Percentiles rank a stretch among this genome's conserved stretches.
These are phyloP conservation scores for Grantiella picta DNA, from an alignment of 2,113 vertebrate genomes.

Conservation along the genomic window DNA sequence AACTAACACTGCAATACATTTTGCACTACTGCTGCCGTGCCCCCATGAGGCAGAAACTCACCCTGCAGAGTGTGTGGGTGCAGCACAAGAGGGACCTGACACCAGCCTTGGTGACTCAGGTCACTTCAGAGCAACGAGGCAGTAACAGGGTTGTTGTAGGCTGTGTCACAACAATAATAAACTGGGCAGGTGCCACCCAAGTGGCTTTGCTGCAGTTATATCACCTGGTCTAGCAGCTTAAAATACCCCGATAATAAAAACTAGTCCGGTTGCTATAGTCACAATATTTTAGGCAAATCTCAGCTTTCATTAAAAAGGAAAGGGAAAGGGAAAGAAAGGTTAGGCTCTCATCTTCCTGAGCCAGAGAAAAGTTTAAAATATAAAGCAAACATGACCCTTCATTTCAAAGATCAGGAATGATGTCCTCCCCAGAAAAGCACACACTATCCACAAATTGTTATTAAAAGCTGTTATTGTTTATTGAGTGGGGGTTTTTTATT, in stretches of 20 bases:
- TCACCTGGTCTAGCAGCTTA: background rate
- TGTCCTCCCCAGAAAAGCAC: background rate
- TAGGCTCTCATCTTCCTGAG: background rate
- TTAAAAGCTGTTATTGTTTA: background rate
- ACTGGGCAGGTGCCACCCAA: background rate
- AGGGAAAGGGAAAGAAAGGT: background rate
- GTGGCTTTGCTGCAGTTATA: background rate
- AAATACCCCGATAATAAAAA: background rate
- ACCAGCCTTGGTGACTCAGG: fast-evolving
- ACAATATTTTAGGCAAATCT: background rate
- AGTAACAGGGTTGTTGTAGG: background rate
- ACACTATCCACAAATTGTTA: background rate
- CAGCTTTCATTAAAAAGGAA: background rate
- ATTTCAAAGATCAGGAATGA: constrained; percentile 8
- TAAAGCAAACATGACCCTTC: background rate
- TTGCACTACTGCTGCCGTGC: background rate
- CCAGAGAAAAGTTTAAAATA: constrained; percentile 7
- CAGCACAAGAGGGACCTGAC: background rate
- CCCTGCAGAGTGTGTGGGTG: background rate
- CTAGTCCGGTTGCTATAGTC: background rate
- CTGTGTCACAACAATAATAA: background rate
- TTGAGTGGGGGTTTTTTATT: background rate
- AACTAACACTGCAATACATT: background rate
- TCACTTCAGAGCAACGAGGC: background rate
- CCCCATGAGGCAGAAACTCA: background rate